Evolutionary conservation across 2,888 invertebrate species (phyloP), one percentile per base, ranked within the genome.

Genomic region (Ctena decussata): DNA sequence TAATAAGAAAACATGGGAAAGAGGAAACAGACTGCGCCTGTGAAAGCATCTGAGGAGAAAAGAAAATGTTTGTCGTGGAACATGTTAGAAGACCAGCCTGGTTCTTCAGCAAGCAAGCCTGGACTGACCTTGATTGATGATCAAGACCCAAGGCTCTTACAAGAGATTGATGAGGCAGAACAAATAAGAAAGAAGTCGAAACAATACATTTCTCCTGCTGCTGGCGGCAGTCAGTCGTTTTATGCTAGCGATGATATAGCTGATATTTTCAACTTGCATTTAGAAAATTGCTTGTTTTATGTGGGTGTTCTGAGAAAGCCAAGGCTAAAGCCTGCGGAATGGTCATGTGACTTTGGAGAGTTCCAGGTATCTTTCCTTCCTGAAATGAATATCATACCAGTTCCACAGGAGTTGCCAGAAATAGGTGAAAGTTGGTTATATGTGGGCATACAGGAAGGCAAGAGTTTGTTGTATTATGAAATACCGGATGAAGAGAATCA

Each of bases 401-500:
- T 87, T 24, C 77, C 87, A 11, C 72, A 70, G 11, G 80, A 86
- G 5, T 83, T 93, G 21, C 92, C 92, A 12, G 76, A 85, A 0
- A 84, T 87, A 41, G 49, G 72, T 27, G 91, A 93, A 72, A 94
- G 92, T 78, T 95, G 94, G 94, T 75, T 95, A 60, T 95, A 95
- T 86, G 89, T 95, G 0, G 93, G 93, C 86, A 75, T 88, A 53
- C 85, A 86, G 15, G 78, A 80, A 12, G 88, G 87, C n/a, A 90
- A 90, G 37, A 92, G 92, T 86, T 89, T 95, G 79, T 71, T 95
- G 6, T 95, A 95, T 80, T 94, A 93, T 89, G 95, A 95, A 85
- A 86, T 87, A 12, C 72, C 77, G 32, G 91, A 81, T 18, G 65
- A 35, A 18, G 53, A 53, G 8, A 5, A 53, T 5, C 18, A 65